Evolutionary conservation across 2,797 vertebrate species (phyloP).

Genomic region (Xiphorhynchus erythropygius): DNA sequence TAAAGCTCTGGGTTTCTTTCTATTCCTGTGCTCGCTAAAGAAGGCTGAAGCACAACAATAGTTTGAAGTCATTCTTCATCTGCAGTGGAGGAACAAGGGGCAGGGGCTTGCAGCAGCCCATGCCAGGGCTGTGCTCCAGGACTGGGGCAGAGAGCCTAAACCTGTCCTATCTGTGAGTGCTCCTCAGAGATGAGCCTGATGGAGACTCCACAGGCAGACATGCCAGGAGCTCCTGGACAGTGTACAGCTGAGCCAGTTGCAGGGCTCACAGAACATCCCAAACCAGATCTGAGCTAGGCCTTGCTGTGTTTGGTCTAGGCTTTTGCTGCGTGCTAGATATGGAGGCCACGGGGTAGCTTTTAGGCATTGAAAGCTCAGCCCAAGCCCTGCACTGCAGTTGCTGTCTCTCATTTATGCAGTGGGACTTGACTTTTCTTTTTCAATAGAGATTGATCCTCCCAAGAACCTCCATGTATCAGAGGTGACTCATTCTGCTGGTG

Average conservation of each 20-base stretch:
- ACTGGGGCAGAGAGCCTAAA: background rate
- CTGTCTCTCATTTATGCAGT: background rate
- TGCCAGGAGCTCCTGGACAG: background rate
- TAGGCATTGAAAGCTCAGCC: background rate
- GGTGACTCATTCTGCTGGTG: conserved; percentile 74
- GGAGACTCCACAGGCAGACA: background rate
- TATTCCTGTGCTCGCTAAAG: background rate
- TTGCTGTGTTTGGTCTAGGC: background rate
- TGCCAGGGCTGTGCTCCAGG: background rate
- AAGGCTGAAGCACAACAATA: background rate
- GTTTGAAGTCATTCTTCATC: background rate
- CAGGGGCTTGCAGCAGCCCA: background rate
- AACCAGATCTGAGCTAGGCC: background rate
- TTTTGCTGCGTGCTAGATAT: background rate
- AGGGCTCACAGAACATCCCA: background rate
- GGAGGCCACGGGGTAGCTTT: background rate
- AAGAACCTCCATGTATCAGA: conserved; percentile 78
- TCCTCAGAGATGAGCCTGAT: background rate
- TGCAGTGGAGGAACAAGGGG: background rate
- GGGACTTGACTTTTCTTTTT: background rate
- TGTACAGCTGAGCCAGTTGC: background rate
- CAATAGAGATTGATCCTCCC: conserved; percentile 87
- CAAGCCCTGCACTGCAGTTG: background rate
- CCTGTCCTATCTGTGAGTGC: background rate
- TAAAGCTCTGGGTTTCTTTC: background rate